phyloP scores from a whole-genome alignment of 1,140 invertebrate genomes.

The Bombus waltoni region DNA sequence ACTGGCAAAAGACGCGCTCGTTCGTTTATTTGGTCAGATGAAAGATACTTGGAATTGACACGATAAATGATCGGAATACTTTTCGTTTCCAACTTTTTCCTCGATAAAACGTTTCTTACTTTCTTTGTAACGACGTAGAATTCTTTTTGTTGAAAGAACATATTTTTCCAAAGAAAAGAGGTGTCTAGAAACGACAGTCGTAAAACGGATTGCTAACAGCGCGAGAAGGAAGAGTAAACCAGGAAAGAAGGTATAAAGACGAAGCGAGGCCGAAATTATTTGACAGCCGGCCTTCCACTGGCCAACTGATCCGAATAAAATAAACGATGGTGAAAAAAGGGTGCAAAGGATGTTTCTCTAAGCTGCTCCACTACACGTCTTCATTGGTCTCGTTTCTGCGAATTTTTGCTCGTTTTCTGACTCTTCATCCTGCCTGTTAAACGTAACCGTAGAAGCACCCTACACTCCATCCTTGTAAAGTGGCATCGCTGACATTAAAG shows the following conservation, averaged over 20 bases:
- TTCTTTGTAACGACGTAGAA: not conserved
- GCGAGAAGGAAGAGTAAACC: not conserved
- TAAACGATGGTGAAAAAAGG: conserved; percentile 18
- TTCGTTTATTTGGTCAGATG: not conserved
- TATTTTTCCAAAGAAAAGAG: not conserved
- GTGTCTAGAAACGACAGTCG: not conserved
- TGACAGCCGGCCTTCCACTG: conserved; percentile 23
- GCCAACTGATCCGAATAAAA: conserved; percentile 31
- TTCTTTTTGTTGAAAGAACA: not conserved
- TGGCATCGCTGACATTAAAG: not conserved
- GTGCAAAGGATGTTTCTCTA: not conserved
- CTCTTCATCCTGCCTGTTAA: not conserved
- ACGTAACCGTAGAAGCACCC: no score
- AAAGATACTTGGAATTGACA: not conserved
- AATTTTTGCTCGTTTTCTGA: conserved; percentile 2
- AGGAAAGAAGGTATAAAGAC: no score
- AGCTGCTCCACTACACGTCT: conserved; percentile 24
- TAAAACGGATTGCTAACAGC: conserved; percentile 13
- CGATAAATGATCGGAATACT: not conserved
- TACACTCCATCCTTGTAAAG: not conserved
- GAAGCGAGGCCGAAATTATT: conserved; percentile 33
- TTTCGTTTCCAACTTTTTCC: not conserved
- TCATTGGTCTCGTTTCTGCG: conserved; percentile 19
- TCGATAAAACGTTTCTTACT: not conserved
- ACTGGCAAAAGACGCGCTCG: not conserved